Percentiles rank a stretch among this genome's conserved stretches.
These are phyloP conservation scores for Sceloporus tristichus DNA, from an alignment of 2,113 vertebrate species.

Conservation along the genomic window DNA sequence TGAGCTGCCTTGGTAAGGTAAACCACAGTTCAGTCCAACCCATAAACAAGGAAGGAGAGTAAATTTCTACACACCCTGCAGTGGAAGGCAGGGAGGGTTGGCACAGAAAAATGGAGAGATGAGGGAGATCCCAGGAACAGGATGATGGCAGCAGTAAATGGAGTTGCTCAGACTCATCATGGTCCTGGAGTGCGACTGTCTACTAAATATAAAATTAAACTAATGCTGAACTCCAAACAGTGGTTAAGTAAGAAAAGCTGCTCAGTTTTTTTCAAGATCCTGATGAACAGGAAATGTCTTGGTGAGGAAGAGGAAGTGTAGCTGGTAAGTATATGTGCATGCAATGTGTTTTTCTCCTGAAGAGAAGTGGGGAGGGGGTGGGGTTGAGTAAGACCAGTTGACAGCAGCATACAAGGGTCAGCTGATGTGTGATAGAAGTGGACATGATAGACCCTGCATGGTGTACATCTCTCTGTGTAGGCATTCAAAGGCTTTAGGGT, in stretches of 20 bases:
- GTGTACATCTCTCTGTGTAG: not conserved
- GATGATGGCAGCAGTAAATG: not conserved
- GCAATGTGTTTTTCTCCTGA: constrained; percentile 50
- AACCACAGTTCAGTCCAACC: no score
- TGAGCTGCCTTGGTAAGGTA: no score
- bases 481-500: not conserved
- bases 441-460: not conserved
- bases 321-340: constrained; percentile 40
- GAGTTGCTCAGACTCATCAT: not conserved
- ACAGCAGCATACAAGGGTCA: not conserved
- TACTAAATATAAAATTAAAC: not conserved
- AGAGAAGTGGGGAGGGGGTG: not conserved
- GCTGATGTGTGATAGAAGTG: not conserved
- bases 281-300: constrained; percentile 70
- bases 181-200: not conserved
- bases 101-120: not conserved
- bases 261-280: constrained; percentile 41
- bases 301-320: constrained; percentile 66
- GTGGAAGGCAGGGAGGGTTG: not conserved
- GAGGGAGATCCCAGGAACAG: not conserved
- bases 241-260: constrained; percentile 32
- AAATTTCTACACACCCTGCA: not conserved
- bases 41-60: not conserved
- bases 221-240: not conserved
- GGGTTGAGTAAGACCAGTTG: not conserved